phyloP scores from a whole-genome alignment of 2,113 vertebrate genomes.

The Syngnathus floridae region DNA sequence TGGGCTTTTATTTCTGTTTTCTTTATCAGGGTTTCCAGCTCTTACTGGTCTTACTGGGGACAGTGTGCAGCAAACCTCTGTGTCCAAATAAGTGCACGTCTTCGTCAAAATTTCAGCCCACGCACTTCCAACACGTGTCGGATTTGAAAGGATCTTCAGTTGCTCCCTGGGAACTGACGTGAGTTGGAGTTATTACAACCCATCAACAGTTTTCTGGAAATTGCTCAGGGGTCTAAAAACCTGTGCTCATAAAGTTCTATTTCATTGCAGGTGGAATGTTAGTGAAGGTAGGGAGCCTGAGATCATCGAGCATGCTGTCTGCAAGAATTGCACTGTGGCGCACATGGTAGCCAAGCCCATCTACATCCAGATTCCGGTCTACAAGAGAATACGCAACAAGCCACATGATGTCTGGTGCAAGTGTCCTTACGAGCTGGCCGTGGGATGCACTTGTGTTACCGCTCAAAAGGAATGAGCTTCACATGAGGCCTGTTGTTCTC shows the following conservation, averaged over 20 bases:
- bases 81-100: not conserved
- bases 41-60: not conserved
- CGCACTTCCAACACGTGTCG: not conserved
- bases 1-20: not conserved
- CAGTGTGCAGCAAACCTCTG: not conserved
- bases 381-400: not conserved
- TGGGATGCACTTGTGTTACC: conserved; percentile 5
- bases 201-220: too few species aligned
- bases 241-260: not conserved
- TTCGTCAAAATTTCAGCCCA: not conserved
- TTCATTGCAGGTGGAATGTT: not conserved
- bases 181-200: not conserved
- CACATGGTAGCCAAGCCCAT: conserved; percentile 6
- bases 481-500: not conserved
- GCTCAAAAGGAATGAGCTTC: not conserved
- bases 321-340: not conserved
- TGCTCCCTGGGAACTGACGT: conserved; percentile 5
- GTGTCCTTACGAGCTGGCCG: conserved; percentile 1
- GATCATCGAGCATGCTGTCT: not conserved
- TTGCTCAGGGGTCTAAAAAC: not conserved
- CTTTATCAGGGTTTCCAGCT: not conserved
- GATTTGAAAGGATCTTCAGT: not conserved
- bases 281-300: not conserved
- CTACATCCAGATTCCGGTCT: not conserved
- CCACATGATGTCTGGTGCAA: not conserved